These are phyloP conservation scores for Huso huso DNA, from an alignment of 2,797 vertebrate species.

Conservation along the genomic window DNA sequence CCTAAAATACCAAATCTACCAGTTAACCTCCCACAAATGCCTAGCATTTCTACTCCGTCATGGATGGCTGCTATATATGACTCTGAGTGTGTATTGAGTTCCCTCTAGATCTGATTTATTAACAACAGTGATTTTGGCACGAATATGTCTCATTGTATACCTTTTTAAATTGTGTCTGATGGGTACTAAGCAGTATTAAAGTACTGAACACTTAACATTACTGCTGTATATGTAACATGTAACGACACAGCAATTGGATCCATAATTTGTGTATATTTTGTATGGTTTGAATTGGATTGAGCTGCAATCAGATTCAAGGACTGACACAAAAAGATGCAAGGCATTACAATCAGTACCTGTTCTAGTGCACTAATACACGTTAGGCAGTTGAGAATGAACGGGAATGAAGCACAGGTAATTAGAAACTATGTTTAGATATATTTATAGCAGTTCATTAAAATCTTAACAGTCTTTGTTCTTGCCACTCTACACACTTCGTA, in stretches of 20 bases:
- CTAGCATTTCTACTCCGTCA: slow-evolving; percentile 86
- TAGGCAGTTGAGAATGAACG: neutral
- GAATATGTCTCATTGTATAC: slow-evolving; percentile 81
- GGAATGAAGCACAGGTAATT: slow-evolving; percentile 7
- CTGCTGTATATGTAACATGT: too few relatives aligned
- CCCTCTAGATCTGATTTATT: slow-evolving; percentile 80
- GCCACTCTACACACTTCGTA: slow-evolving; percentile 23
- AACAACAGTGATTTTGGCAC: slow-evolving; percentile 85
- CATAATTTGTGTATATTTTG: too few relatives aligned
- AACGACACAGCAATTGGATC: too few relatives aligned
- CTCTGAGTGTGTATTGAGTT: slow-evolving; percentile 97
- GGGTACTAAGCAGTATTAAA: neutral
- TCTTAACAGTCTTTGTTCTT: neutral
- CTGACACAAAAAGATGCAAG: too few relatives aligned
- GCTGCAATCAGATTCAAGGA: too few relatives aligned
- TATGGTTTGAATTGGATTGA: too few relatives aligned
- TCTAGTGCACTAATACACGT: too few relatives aligned
- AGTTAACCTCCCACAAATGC: slow-evolving; percentile 99
- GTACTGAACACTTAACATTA: too few relatives aligned
- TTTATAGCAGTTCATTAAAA: slow-evolving; percentile 29
- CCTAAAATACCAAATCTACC: slow-evolving; percentile 98
- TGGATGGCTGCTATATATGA: slow-evolving; percentile 88
- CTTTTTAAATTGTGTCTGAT: slow-evolving; percentile 39
- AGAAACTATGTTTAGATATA: slow-evolving; percentile 22
- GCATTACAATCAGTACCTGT: too few relatives aligned